Base-by-base conservation (phyloP, 2,797 vertebrate genomes). In the Hylomyscus alleni region DNA sequence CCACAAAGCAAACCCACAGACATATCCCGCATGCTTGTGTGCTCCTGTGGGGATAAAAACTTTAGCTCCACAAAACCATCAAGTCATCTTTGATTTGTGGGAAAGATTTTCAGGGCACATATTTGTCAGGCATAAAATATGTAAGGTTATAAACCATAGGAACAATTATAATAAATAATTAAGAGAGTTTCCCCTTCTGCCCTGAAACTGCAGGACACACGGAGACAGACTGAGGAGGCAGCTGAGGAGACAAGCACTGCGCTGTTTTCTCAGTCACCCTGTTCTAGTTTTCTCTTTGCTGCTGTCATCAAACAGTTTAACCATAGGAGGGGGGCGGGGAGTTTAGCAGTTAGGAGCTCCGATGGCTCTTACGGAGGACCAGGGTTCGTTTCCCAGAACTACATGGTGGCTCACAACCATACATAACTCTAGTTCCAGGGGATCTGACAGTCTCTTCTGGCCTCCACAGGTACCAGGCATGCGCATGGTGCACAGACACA, bases 161-260 rank as follows among this genome's bases (percentile, higher is more conserved):
- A 44, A 93, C 81, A 96, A 95, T 37, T 58, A 29, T 80, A 91
- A 60, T 78, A 76, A 84, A 69, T 65, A 76, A 91, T 54, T 89
- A 84, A 92, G 67, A 75, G 52, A 26, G 85, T 47, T 67, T 26
- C 22, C 1, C 44, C 31, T 52, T 52, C 37, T 47, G 15, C 4
- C 34, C 22, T 69, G 34, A 22, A 93, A 47, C 52, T 10, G 12
- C 14, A 37, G 85, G 56, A 75, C n/a, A 44, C 2, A 29, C 3
- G 12, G 37, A 97, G 56, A 81, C 0, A 60, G 80, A 90, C 89
- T 85, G 14, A 20, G 29, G 92, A 54, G 6, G 1, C 4, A 72
- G 87, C 89, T 82, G 14, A 19, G 26, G 92, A 72, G 5, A 6
- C 4, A 6, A 31, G 9, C 2, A 11, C 12, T 31, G 78, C 4